These are phyloP conservation scores for Morone saxatilis DNA, from an alignment of 2,113 vertebrate genomes.

Conservation along the genomic window DNA sequence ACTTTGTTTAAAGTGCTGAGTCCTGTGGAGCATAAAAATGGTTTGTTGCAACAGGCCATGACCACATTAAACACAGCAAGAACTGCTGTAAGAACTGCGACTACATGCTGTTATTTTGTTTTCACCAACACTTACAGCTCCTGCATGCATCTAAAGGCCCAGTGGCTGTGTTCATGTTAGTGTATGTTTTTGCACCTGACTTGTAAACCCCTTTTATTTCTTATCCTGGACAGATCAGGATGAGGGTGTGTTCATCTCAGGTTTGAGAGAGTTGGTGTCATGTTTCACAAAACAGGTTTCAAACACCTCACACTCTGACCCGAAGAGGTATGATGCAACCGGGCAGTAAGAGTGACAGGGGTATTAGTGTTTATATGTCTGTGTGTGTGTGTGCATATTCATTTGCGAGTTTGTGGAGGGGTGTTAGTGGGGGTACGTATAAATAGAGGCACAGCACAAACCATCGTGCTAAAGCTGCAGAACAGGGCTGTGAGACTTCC, in stretches of 20 bases:
- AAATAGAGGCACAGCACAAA: slow-evolving; percentile 68
- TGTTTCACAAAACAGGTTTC: slow-evolving; percentile 55
- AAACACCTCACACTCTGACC: slow-evolving; percentile 16
- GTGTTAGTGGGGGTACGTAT: slow-evolving; percentile 31
- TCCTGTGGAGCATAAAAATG: slow-evolving; percentile 77
- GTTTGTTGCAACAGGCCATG: not conserved
- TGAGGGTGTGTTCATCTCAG: slow-evolving; percentile 46
- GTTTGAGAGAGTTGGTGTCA: slow-evolving; percentile 48
- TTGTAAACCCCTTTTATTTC: slow-evolving; percentile 28
- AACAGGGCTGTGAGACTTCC: slow-evolving; percentile 67
- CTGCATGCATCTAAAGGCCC: not conserved
- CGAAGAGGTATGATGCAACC: slow-evolving; percentile 1
- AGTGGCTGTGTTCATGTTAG: not conserved
- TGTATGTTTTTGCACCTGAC: slow-evolving; percentile 22
- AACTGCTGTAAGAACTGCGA: not conserved
- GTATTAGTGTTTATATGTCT: not conserved
- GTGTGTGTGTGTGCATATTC: not conserved
- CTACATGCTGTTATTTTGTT: slow-evolving; percentile 11
- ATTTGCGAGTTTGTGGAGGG: not conserved
- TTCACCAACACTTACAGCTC: not conserved
- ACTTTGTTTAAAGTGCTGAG: slow-evolving; percentile 95
- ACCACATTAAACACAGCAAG: slow-evolving; percentile 10
- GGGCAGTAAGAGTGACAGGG: not conserved
- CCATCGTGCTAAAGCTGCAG: slow-evolving; percentile 34
- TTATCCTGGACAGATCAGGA: slow-evolving; percentile 54